These are phyloP conservation scores for Plotosus lineatus DNA, from an alignment of 2,113 vertebrate genomes.

Conservation along the genomic window DNA sequence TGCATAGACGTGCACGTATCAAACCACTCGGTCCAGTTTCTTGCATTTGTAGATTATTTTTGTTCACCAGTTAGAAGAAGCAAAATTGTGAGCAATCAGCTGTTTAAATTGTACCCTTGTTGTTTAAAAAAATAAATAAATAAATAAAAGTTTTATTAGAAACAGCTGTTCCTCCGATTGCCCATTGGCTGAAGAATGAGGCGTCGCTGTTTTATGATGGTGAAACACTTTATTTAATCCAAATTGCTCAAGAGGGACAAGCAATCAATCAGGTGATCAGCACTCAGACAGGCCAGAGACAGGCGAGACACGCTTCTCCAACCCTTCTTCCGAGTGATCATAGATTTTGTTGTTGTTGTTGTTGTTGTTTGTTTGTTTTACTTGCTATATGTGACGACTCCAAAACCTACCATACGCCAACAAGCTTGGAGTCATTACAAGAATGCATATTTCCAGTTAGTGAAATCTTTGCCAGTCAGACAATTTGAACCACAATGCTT, in stretches of 20 bases:
- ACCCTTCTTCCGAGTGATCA: not conserved
- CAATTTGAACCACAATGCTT: conserved; percentile 17
- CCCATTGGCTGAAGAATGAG: conserved; percentile 13
- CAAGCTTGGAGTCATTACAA: conserved; percentile 32
- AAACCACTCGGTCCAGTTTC: conserved; percentile 19
- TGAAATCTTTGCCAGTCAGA: conserved; percentile 35
- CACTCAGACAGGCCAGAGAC: not conserved
- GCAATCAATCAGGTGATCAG: not conserved
- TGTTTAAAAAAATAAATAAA: not conserved
- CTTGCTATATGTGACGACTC: conserved; percentile 10
- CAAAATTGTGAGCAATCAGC: conserved; percentile 25
- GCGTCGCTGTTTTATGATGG: conserved; percentile 16
- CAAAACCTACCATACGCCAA: conserved; percentile 24
- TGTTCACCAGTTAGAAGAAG: not conserved
- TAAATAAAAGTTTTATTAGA: conserved; percentile 10
- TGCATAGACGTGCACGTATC: not conserved
- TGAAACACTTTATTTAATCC: conserved; percentile 28
- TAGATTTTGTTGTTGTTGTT: too few relatives aligned
- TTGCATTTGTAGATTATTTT: not conserved
- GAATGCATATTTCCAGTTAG: conserved; percentile 44
- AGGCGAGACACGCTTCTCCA: not conserved
- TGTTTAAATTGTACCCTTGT: conserved; percentile 11
- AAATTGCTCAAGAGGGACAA: conserved; percentile 12
- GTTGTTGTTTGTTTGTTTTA: conserved; percentile 22
- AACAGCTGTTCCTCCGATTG: conserved; percentile 28